Evolutionary conservation across 2,113 vertebrate species (phyloP).

Genomic region (Archocentrus centrarchus): DNA sequence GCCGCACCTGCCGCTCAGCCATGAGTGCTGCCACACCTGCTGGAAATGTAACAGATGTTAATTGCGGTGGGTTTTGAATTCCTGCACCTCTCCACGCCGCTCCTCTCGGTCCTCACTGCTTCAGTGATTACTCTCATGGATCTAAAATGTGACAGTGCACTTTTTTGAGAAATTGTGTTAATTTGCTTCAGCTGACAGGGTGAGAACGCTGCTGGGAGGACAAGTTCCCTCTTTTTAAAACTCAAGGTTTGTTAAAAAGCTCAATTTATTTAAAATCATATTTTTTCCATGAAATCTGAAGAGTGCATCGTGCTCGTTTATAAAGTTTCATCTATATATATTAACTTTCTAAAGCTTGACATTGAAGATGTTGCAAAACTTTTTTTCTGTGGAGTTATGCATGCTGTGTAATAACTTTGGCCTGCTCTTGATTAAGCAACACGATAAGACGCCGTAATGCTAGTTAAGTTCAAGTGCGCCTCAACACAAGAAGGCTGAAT

Average conservation of each 20-base stretch:
- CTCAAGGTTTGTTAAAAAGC: slow-evolving; percentile 20
- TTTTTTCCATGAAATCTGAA: not conserved
- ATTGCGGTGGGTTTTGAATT: slow-evolving; percentile 41
- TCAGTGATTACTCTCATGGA: slow-evolving; percentile 37
- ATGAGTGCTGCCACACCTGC: slow-evolving; percentile 16
- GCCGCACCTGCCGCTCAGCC: slow-evolving; percentile 22
- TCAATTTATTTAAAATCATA: slow-evolving; percentile 8
- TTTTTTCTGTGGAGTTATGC: not conserved
- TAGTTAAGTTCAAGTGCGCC: slow-evolving; percentile 14
- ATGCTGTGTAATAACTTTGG: slow-evolving; percentile 34
- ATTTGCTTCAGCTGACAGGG: slow-evolving; percentile 49
- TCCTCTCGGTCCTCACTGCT: slow-evolving; percentile 9
- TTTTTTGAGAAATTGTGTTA: slow-evolving; percentile 52
- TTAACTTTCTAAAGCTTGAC: not conserved
- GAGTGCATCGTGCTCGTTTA: not conserved
- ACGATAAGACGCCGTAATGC: slow-evolving; percentile 30
- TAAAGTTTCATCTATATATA: not conserved
- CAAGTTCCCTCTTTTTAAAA: not conserved
- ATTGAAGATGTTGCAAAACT: not conserved
- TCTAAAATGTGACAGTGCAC: slow-evolving; percentile 42
- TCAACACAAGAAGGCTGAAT: not conserved
- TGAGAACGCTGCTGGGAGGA: slow-evolving; percentile 14
- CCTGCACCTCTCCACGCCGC: not conserved
- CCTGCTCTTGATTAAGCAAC: slow-evolving; percentile 7
- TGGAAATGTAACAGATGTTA: slow-evolving; percentile 22